Evolutionary conservation across 2,888 invertebrate genomes (phyloP).

Genomic region (Heliconius sara): DNA sequence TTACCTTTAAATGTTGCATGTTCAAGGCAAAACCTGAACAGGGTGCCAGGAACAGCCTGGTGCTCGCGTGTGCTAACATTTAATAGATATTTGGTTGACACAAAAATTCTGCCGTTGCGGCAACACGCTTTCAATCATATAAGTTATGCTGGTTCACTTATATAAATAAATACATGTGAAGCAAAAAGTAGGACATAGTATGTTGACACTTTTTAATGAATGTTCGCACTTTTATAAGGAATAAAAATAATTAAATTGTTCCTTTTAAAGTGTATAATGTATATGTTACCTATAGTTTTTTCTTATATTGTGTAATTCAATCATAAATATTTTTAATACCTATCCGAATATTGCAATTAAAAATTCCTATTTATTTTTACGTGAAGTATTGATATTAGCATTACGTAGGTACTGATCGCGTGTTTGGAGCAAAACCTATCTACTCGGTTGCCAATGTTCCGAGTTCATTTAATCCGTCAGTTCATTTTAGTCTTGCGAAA

Average conservation of each 20-base stretch:
- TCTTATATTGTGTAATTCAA: neutral
- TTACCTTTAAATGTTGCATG: conserved; percentile 70
- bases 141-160: neutral
- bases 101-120: conserved; percentile 43
- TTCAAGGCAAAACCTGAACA: conserved; percentile 62
- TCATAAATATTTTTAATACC: neutral
- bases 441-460: conserved; percentile 73
- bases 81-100: conserved; percentile 45
- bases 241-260: neutral
- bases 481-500: conserved; percentile 72
- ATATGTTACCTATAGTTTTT: neutral
- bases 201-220: conserved; percentile 13
- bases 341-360: neutral
- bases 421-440: conserved; percentile 75
- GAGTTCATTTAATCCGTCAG: conserved; percentile 70
- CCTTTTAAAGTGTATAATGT: neutral
- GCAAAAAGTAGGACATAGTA: neutral
- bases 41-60: conserved; percentile 71
- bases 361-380: neutral
- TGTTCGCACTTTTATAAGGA: neutral
- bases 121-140: conserved; percentile 32
- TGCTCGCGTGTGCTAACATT: conserved; percentile 65
- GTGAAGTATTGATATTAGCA: conserved; percentile 49
- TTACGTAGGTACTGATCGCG: conserved; percentile 69
- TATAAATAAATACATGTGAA: neutral